Percentiles rank a stretch among this genome's conserved stretches.
phyloP scores from a whole-genome alignment of 2,797 vertebrate genomes.

The Sebastolobus alascanus region DNA sequence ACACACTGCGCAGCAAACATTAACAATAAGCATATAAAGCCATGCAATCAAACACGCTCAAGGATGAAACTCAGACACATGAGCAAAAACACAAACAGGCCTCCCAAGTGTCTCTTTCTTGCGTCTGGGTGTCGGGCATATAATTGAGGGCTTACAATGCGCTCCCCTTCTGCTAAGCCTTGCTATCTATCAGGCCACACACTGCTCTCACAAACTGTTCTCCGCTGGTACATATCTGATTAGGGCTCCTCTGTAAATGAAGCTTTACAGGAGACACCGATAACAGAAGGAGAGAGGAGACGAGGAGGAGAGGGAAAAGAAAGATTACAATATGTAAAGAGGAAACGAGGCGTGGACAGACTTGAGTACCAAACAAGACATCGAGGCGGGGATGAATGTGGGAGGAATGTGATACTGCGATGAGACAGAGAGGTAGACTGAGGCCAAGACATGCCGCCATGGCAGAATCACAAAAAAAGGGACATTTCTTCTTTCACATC shows the following conservation, averaged over 20 bases:
- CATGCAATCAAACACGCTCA: conserved; percentile 30
- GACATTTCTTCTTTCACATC: not conserved
- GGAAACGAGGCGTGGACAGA: conserved; percentile 28
- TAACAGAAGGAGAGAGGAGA: conserved; percentile 58
- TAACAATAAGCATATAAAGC: conserved; percentile 20
- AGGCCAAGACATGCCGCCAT: not conserved
- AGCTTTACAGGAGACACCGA: conserved; percentile 72
- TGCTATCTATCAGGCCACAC: conserved; percentile 77
- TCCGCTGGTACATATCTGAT: conserved; percentile 80
- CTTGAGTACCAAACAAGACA: conserved; percentile 35
- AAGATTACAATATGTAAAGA: conserved; percentile 69
- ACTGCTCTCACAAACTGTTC: conserved; percentile 75
- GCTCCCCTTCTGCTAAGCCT: conserved; percentile 78
- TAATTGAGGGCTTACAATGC: conserved; percentile 80
- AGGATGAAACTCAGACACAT: conserved; percentile 48
- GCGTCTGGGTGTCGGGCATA: conserved; percentile 71
- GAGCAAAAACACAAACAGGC: conserved; percentile 59
- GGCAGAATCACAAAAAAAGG: not conserved
- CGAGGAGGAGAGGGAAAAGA: conserved; percentile 37
- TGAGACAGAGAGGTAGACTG: not conserved
- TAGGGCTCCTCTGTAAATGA: conserved; percentile 75
- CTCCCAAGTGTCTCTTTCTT: conserved; percentile 57
- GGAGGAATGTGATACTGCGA: conserved; percentile 20
- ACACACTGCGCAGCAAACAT: conserved; percentile 14
- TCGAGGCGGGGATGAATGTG: conserved; percentile 15